Evolutionary conservation across 2,797 vertebrate genomes (phyloP).

Genomic region (Hemibagrus guttatus): DNA sequence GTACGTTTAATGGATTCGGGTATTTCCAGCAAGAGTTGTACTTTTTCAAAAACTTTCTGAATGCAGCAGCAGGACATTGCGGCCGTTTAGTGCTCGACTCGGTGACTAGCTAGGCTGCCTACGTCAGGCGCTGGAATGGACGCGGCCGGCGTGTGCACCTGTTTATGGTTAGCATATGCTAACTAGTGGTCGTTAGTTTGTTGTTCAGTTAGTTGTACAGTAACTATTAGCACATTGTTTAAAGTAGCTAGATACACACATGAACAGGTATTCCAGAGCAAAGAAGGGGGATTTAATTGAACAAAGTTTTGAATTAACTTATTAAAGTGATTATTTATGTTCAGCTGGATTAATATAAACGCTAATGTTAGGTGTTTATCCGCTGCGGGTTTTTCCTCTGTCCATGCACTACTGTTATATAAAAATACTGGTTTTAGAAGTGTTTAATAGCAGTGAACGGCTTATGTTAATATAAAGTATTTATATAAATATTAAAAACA

Average conservation of each 20-base stretch:
- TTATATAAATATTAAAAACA: not conserved
- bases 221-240: not conserved
- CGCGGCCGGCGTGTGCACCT: constrained; percentile 19
- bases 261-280: not conserved
- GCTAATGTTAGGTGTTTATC: not conserved
- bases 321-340: not conserved
- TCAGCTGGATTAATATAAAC: not conserved
- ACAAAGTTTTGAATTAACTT: not conserved
- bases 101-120: constrained; percentile 24
- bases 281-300: not conserved
- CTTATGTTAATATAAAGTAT: not conserved
- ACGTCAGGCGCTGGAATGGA: not conserved
- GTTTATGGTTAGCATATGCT: constrained; percentile 25
- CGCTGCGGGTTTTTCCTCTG: not conserved
- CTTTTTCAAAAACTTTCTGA: constrained; percentile 19
- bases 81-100: not conserved
- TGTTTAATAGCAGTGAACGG: not conserved
- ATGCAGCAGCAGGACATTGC: constrained; percentile 5
- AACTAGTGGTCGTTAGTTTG: not conserved
- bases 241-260: not conserved
- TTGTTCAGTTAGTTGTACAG: not conserved
- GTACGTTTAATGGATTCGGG: no score
- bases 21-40: not conserved
- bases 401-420: not conserved
- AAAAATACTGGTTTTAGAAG: not conserved